Percentiles rank a stretch among this genome's conserved stretches.
Conservation (phyloP, 2,888 invertebrate species). For the Cheilosia vernalis region DNA sequence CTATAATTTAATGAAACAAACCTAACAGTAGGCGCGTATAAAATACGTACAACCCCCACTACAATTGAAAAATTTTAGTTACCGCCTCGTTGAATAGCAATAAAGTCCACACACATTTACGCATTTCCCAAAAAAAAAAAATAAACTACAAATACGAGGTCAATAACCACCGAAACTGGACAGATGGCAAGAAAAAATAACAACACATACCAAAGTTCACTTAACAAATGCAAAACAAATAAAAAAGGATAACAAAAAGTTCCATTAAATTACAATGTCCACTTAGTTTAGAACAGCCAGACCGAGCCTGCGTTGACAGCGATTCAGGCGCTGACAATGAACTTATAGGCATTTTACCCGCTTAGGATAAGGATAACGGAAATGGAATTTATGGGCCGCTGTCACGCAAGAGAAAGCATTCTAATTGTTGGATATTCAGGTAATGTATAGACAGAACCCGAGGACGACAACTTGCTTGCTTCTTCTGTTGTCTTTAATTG, state of each 20-base stretch:
- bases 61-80: background rate
- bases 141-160: constrained; percentile 9
- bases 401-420: constrained; percentile 58
- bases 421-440: constrained; percentile 23
- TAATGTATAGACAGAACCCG: background rate
- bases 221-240: constrained; percentile 7
- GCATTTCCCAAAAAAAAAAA: background rate
- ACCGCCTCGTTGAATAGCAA: background rate
- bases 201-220: background rate
- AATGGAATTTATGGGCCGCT: constrained; percentile 52
- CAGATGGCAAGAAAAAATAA: background rate
- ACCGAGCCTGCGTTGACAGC: constrained; percentile 49
- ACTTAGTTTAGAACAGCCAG: constrained; percentile 27
- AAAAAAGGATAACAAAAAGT: constrained; percentile 33
- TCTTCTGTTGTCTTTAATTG: constrained; percentile 45
- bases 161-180: constrained; percentile 1
- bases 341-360: constrained; percentile 67
- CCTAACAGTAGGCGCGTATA: background rate
- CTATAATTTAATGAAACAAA: constrained; percentile 48
- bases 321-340: constrained; percentile 72
- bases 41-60: background rate
- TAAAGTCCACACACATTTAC: constrained; percentile 4
- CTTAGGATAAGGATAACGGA: constrained; percentile 61
- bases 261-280: constrained; percentile 61
- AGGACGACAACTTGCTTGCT: background rate